Percentiles rank a stretch among this genome's conserved stretches.
These are phyloP conservation scores for Paratilapia polleni DNA, from an alignment of 2,113 vertebrate species.

Conservation along the genomic window DNA sequence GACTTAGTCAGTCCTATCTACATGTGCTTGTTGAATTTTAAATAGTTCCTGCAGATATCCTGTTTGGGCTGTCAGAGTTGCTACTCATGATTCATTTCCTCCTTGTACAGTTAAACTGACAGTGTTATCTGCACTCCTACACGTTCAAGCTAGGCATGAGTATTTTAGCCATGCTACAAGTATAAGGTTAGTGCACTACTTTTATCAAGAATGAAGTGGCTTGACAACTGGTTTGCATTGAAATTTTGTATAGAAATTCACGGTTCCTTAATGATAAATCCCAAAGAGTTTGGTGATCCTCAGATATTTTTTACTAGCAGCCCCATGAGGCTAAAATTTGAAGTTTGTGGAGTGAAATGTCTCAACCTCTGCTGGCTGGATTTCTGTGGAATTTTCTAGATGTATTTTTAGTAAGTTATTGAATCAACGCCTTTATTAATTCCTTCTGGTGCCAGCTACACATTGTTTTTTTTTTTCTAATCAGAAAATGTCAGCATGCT, in stretches of 20 bases:
- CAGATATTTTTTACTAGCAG: not conserved
- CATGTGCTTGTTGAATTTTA: not conserved
- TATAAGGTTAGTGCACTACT: not conserved
- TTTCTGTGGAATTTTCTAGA: not conserved
- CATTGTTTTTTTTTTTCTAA: too few relatives aligned
- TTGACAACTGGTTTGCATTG: not conserved
- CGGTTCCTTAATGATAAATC: not conserved
- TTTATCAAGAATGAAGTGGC: not conserved
- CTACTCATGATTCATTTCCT: conserved; percentile 18
- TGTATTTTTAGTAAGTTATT: not conserved
- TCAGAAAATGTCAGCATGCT: too few relatives aligned
- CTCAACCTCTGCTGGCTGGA: not conserved
- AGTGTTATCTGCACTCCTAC: conserved; percentile 16
- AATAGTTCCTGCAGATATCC: conserved; percentile 5
- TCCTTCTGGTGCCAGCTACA: too few relatives aligned
- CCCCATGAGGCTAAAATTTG: not conserved
- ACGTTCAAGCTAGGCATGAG: conserved; percentile 9
- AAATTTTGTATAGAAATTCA: not conserved
- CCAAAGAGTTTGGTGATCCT: not conserved
- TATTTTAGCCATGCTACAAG: not conserved
- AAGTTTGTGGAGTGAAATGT: not conserved
- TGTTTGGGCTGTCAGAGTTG: not conserved
- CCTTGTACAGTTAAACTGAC: conserved; percentile 7
- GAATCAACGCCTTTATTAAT: not conserved
- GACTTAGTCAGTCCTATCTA: not conserved